phyloP scores from a whole-genome alignment of 2,888 invertebrate species.

The Orthonevra nobilis region DNA sequence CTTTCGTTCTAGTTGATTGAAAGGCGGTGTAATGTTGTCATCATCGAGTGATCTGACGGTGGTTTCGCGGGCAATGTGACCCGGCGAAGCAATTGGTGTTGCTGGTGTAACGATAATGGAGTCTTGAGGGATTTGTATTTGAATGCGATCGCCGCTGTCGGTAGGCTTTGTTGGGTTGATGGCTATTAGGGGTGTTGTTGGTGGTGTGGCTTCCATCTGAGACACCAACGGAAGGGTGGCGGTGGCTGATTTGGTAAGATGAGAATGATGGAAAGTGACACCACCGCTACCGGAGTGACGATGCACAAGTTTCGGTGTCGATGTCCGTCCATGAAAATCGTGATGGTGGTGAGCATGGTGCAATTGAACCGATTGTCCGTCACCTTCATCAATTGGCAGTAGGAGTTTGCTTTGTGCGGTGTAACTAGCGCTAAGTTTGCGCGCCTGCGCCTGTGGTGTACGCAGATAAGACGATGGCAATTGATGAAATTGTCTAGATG shows the following conservation, averaged over 20 bases:
- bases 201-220: slow-evolving; percentile 78
- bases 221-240: slow-evolving; percentile 79
- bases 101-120: slow-evolving; percentile 80
- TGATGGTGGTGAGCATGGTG: slow-evolving; percentile 74
- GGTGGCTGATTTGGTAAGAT: slow-evolving; percentile 79
- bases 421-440: slow-evolving; percentile 79
- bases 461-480: slow-evolving; percentile 81
- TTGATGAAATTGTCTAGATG: slow-evolving; percentile 82
- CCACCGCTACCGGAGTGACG: slow-evolving; percentile 78
- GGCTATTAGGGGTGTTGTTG: slow-evolving; percentile 76
- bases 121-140: slow-evolving; percentile 74
- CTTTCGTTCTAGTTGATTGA: slow-evolving; percentile 78
- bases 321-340: slow-evolving; percentile 75
- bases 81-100: slow-evolving; percentile 80
- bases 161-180: slow-evolving; percentile 72
- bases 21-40: slow-evolving; percentile 75
- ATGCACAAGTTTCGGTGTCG: slow-evolving; percentile 76
- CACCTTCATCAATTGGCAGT: slow-evolving; percentile 80
- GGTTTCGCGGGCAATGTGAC: slow-evolving; percentile 75
- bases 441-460: slow-evolving; percentile 78
- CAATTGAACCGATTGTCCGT: slow-evolving; percentile 76
- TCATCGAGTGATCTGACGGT: slow-evolving; percentile 74
- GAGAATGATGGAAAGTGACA: slow-evolving; percentile 76
- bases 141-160: slow-evolving; percentile 68
- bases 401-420: slow-evolving; percentile 79